A percentile compares a stretch with the other conserved stretches of the same genome.
Evolutionary conservation across 2,888 invertebrate species (phyloP).

Genomic region (Melanostoma mellinum): DNA sequence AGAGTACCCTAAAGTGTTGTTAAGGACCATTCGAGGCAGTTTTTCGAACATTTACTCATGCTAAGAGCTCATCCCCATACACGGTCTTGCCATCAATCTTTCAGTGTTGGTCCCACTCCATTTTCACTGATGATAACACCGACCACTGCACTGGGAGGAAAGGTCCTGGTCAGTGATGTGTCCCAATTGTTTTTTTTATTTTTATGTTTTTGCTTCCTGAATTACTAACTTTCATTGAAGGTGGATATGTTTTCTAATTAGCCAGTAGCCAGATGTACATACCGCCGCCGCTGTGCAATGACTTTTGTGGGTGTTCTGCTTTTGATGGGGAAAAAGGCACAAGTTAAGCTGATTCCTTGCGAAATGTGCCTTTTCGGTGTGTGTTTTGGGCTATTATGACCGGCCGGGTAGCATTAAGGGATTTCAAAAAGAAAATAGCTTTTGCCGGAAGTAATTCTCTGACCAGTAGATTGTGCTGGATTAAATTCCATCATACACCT

Average conservation of each 20-base stretch:
- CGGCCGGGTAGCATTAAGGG: slow-evolving; percentile 31
- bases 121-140: not conserved
- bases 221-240: slow-evolving; percentile 41
- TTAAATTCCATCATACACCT: slow-evolving; percentile 20
- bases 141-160: too few relatives aligned
- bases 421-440: slow-evolving; percentile 28
- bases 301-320: not conserved
- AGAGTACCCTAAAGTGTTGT: slow-evolving; percentile 35
- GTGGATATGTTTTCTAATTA: slow-evolving; percentile 53
- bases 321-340: slow-evolving; percentile 19
- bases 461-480: not conserved
- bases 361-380: not conserved
- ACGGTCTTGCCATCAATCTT: not conserved
- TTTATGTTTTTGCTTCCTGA: not conserved
- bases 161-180: too few relatives aligned
- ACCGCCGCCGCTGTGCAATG: not conserved
- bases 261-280: not conserved
- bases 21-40: slow-evolving; percentile 35
- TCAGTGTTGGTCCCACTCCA: not conserved
- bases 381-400: slow-evolving; percentile 36
- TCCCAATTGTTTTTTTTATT: slow-evolving; percentile 2
- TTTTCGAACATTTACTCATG: slow-evolving; percentile 35
- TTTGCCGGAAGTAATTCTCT: slow-evolving; percentile 35
- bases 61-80: slow-evolving; percentile 20
- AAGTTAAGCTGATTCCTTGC: slow-evolving; percentile 30